Percentiles rank a stretch among this genome's conserved stretches.
These are phyloP conservation scores for Cryptocephalus primarius DNA, from an alignment of 2,888 invertebrate species.

Conservation along the genomic window DNA sequence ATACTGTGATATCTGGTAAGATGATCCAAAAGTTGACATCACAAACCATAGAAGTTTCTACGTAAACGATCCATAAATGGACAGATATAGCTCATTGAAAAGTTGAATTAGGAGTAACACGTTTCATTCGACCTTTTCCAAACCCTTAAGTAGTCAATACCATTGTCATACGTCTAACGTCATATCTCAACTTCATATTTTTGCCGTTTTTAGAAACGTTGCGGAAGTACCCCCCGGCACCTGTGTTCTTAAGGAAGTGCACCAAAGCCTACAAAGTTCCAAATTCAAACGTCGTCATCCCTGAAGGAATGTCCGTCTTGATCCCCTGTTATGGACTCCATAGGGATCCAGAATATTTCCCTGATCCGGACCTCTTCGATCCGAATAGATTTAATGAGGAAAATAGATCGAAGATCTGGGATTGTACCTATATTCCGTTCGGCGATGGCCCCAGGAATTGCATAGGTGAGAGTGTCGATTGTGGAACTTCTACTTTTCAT, in stretches of 20 bases:
- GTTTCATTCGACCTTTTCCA: too few species aligned
- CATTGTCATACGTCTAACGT: neutral
- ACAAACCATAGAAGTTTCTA: too few species aligned
- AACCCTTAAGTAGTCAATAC: neutral
- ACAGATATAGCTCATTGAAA: too few species aligned
- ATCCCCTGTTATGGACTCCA: conserved; percentile 48
- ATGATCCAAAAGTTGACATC: neutral
- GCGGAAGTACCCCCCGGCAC: conserved; percentile 47
- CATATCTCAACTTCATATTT: neutral
- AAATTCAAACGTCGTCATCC: conserved; percentile 37
- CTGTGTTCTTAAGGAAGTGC: conserved; percentile 41
- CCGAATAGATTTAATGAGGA: conserved; percentile 46
- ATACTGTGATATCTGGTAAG: conserved; percentile 35
- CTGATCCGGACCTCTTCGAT: conserved; percentile 45
- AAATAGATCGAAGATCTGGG: conserved; percentile 35
- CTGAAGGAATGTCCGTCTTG: conserved; percentile 41
- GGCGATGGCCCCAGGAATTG: conserved; percentile 47
- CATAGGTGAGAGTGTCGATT: conserved; percentile 35
- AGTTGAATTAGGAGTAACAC: too few species aligned
- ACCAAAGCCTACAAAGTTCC: conserved; percentile 42
- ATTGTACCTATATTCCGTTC: conserved; percentile 43
- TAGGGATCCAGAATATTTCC: conserved; percentile 45
- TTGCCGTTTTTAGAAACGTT: conserved; percentile 40
- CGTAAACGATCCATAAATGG: too few species aligned
- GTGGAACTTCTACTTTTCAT: neutral